Conservation (phyloP, 2,113 vertebrate species). For the Mormyrus lacerda region DNA sequence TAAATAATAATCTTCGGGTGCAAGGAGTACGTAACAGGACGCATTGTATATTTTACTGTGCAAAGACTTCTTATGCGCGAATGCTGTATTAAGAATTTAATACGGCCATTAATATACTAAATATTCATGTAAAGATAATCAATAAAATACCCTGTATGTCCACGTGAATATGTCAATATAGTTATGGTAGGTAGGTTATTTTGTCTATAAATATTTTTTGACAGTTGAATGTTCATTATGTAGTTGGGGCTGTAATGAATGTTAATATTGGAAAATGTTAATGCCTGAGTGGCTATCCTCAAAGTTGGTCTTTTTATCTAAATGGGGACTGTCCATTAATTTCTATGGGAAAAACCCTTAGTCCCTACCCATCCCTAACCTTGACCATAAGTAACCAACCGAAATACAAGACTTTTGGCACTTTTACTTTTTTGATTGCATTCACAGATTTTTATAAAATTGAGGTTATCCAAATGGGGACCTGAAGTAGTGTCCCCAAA, state of each 20-base stretch:
- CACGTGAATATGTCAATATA: not conserved
- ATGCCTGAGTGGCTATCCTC: not conserved
- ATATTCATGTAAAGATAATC: not conserved
- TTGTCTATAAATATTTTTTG: not conserved
- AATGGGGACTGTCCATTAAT: too few relatives aligned
- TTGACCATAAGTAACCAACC: too few relatives aligned
- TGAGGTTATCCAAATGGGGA: too few relatives aligned
- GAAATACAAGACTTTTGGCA: too few relatives aligned
- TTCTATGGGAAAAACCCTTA: too few relatives aligned
- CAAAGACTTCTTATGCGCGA: too few relatives aligned
- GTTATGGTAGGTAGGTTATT: not conserved
- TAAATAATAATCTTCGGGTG: not conserved
- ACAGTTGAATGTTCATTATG: not conserved
- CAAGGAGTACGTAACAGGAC: not conserved
- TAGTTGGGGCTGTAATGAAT: not conserved
- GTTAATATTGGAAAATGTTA: not conserved
- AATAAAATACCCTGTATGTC: not conserved
- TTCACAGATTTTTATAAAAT: too few relatives aligned
- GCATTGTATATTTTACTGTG: not conserved
- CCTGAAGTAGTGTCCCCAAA: too few relatives aligned
- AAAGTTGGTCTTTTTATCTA: too few relatives aligned
- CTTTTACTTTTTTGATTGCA: too few relatives aligned
- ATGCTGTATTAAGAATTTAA: not conserved
- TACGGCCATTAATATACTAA: not conserved
- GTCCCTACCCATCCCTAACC: too few relatives aligned